Evolutionary conservation across 2,797 vertebrate genomes (phyloP), one percentile per base, ranked within the genome.

Genomic region (Tenualosa ilisha): DNA sequence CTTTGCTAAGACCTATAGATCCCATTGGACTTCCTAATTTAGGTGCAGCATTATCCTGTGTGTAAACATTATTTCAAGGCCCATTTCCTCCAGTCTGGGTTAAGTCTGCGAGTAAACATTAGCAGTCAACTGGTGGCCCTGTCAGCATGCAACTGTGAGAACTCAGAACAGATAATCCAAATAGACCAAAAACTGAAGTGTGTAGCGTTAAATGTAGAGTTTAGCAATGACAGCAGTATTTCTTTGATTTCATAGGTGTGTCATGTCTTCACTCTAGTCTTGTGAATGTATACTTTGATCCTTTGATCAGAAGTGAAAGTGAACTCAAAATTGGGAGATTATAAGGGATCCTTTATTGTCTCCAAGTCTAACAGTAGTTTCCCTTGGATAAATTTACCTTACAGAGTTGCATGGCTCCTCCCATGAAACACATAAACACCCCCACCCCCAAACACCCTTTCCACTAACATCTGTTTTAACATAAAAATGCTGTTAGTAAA

Each of bases 401-500:
- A 75, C 37, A 43, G 72, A 85, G 46, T 15, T 54, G 17, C 0
- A 2, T n/a, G 43, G 46, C 82, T 59, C 63, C 63, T 82, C 65
- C 63, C 54, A 24, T 17, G 24, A 68, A 61, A 61, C 40, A 40
- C 72, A 22, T 3, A 46, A 1, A 26, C 3, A 15, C n/a, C 46
- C 72, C 49, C 81, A 56, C 81, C 68, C 17, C 22, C 37, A 81
- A 26, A 81, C 84, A 85, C 83, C 85, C 81, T 72, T 31, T 24
- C 59, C 84, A 89, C 87, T 89, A 87, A 84, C 86, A 87, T 87
- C 84, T 87, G 86, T 72, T 88, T 87, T 86, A 84, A 59, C 84
- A 17, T 84, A 84, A 85, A 87, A 89, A 90, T 85, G 88, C 90
- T 91, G 89, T 92, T 89, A 89, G 90, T 91, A 88, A 93, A 91